Conservation (phyloP, 2,113 vertebrate species). For the Colius striatus region DNA sequence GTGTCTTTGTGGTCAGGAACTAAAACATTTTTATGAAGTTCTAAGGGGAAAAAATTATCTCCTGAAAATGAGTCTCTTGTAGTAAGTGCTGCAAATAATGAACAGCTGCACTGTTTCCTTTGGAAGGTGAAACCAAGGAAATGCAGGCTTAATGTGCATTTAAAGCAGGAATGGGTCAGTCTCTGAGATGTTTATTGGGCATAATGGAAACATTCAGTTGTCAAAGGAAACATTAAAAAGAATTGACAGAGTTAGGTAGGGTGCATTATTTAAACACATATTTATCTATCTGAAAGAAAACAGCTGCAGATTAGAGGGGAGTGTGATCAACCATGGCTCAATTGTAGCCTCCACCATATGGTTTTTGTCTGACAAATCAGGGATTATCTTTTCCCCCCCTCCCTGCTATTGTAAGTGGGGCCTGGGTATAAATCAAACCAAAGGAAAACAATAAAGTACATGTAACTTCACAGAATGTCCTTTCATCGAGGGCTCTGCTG, state of each 20-base stretch:
- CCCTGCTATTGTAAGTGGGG: no score
- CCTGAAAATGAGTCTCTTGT: conserved; percentile 18
- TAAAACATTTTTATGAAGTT: conserved; percentile 24
- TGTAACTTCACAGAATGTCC: neutral
- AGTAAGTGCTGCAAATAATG: conserved; percentile 32
- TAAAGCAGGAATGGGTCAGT: neutral
- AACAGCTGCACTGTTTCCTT: neutral
- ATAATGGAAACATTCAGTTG: neutral
- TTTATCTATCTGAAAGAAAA: conserved; percentile 13
- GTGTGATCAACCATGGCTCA: conserved; percentile 1
- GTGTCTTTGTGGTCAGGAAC: neutral
- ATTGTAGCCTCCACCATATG: neutral
- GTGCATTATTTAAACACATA: neutral
- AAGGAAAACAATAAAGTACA: neutral
- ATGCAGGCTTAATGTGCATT: neutral
- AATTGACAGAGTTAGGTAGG: neutral
- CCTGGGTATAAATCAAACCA: neutral
- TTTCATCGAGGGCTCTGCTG: neutral
- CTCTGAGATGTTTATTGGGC: neutral
- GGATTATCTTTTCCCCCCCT: neutral
- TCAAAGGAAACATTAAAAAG: neutral
- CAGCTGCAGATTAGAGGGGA: conserved; percentile 1
- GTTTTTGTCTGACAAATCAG: neutral
- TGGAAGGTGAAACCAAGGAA: conserved; percentile 11
- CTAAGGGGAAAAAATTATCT: conserved; percentile 23